Percentiles rank a stretch among this genome's conserved stretches.
Conservation (phyloP, 30 jellyfish, hydroid and myxozoan species). For the Pelagia noctiluca region DNA sequence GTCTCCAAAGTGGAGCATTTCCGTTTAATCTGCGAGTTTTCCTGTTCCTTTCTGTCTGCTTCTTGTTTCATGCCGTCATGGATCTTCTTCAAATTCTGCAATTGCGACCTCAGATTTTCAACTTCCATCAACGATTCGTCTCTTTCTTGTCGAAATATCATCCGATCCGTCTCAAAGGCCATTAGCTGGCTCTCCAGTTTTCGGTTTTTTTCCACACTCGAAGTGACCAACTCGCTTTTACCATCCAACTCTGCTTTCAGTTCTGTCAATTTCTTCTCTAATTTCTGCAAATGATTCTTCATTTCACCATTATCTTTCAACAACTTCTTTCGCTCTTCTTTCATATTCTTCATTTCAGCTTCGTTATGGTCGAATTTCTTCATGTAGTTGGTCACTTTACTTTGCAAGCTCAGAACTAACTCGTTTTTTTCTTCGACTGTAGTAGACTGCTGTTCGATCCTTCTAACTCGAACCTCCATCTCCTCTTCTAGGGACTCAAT, state of each 20-base stretch:
- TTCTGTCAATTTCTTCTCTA: slow-evolving; percentile 22
- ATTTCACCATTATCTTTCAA: slow-evolving; percentile 5
- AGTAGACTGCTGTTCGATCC: slow-evolving; percentile 37
- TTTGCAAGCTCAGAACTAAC: slow-evolving; percentile 37
- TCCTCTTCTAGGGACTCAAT: slow-evolving; percentile 45
- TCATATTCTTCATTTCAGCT: slow-evolving; percentile 5
- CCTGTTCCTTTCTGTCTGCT: slow-evolving; percentile 20
- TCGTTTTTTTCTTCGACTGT: slow-evolving; percentile 62
- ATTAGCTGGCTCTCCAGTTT: neutral
- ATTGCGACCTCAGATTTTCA: slow-evolving; percentile 43
- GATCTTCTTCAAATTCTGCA: slow-evolving; percentile 20
- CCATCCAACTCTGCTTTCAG: slow-evolving; percentile 19
- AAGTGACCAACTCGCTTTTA: slow-evolving; percentile 29
- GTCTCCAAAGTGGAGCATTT: slow-evolving; percentile 13
- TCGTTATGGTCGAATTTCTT: slow-evolving; percentile 48
- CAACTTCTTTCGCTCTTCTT: slow-evolving; percentile 41
- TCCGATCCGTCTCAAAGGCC: slow-evolving; percentile 64
- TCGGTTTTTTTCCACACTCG: neutral
- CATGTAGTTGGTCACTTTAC: slow-evolving; percentile 39
- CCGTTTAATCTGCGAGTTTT: neutral
- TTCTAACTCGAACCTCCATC: slow-evolving; percentile 39
- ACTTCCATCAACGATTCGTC: slow-evolving; percentile 48
- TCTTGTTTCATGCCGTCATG: slow-evolving; percentile 18
- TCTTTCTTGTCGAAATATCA: slow-evolving; percentile 69
- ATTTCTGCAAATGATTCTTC: slow-evolving; percentile 44